Evolutionary conservation across 2,797 vertebrate genomes (phyloP).

Genomic region (Coranthus polyacanthus): DNA sequence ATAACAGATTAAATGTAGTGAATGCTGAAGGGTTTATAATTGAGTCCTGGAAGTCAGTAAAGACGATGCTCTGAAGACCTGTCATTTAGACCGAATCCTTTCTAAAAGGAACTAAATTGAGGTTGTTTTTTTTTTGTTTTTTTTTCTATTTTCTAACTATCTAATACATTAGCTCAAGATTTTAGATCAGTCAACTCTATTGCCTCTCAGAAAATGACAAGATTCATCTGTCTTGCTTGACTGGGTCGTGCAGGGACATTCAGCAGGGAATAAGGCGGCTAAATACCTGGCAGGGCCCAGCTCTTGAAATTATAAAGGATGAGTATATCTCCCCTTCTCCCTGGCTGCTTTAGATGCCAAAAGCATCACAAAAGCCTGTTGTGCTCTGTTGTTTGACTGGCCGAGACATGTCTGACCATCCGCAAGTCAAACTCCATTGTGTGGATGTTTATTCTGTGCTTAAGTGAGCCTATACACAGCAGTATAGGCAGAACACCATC

Average conservation of each 20-base stretch:
- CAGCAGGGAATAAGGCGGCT: conserved; percentile 56
- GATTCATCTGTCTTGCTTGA: conserved; percentile 76
- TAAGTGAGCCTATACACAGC: conserved; percentile 20
- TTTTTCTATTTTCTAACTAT: conserved; percentile 28
- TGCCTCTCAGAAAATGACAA: conserved; percentile 72
- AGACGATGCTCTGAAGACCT: conserved; percentile 9
- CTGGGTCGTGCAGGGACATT: conserved; percentile 58
- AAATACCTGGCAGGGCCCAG: conserved; percentile 66
- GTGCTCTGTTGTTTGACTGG: conserved; percentile 37
- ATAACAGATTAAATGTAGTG: no score
- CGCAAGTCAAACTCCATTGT: conserved; percentile 43
- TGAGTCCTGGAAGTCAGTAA: conserved; percentile 16
- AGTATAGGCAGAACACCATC: conserved; percentile 20
- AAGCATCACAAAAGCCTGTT: conserved; percentile 47
- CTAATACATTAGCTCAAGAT: conserved; percentile 55
- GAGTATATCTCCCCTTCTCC: conserved; percentile 47
- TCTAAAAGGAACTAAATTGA: conserved; percentile 57
- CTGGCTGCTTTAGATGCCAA: conserved; percentile 46
- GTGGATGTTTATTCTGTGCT: conserved; percentile 26
- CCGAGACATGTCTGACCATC: conserved; percentile 30
- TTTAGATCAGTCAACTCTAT: conserved; percentile 65
- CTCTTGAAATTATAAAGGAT: conserved; percentile 69
- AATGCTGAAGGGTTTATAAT: conserved; percentile 15
- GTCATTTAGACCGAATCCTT: conserved; percentile 43
- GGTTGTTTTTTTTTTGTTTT: conserved; percentile 21